Evolutionary conservation across 2,797 vertebrate species (phyloP).

Genomic region (Cirrhinus molitorella): DNA sequence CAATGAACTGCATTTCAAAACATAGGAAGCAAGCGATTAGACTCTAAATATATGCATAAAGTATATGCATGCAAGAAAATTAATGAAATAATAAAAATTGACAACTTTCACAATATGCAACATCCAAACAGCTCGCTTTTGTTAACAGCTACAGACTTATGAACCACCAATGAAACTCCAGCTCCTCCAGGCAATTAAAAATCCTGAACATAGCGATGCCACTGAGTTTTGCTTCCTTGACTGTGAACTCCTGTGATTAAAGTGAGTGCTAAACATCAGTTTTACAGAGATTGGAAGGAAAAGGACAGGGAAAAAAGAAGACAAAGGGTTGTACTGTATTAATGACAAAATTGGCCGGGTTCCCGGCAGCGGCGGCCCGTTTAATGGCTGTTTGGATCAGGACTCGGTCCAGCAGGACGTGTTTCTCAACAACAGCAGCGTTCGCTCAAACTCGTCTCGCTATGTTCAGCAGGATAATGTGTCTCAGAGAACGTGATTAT

Average conservation of each 20-base stretch:
- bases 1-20: background rate
- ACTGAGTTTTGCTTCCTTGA: background rate
- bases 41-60: background rate
- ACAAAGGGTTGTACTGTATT: conserved; percentile 51
- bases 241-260: conserved; percentile 57
- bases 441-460: background rate
- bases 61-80: background rate
- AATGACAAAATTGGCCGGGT: conserved; percentile 72
- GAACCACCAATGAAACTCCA: too few relatives aligned
- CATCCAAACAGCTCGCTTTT: background rate
- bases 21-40: background rate
- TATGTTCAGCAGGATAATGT: background rate
- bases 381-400: conserved; percentile 34
- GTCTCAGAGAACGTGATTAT: background rate
- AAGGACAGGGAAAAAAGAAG: background rate
- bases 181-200: too few relatives aligned
- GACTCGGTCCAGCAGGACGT: background rate
- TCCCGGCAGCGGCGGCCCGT: conserved; percentile 54
- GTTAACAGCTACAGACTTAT: too few relatives aligned
- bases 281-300: background rate
- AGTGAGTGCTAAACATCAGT: conserved; percentile 51
- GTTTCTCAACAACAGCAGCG: background rate
- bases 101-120: background rate
- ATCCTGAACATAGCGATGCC: background rate
- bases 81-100: background rate